phyloP scores from a whole-genome alignment of 1,140 invertebrate genomes.

The Pseudomyrmex sp. region DNA sequence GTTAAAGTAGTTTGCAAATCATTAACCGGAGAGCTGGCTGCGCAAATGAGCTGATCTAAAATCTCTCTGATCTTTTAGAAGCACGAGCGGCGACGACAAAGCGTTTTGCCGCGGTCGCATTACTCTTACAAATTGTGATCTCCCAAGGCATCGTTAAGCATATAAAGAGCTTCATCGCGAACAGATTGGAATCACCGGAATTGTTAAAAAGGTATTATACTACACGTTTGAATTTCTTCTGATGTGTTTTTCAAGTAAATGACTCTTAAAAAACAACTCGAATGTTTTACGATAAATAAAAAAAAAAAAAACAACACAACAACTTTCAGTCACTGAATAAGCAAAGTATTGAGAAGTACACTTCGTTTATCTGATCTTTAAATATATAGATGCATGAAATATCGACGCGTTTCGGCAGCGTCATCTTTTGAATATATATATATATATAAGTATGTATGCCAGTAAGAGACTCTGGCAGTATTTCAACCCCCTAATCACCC shows the following conservation, averaged over 20 bases:
- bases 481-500: conserved; percentile 45
- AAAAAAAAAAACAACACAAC: too few relatives aligned
- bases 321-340: not conserved
- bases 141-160: not conserved
- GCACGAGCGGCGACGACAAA: conserved; percentile 2
- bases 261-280: conserved; percentile 4
- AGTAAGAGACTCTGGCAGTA: conserved; percentile 31
- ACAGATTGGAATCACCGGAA: conserved; percentile 34
- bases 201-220: not conserved
- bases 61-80: conserved; percentile 45
- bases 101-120: conserved; percentile 19
- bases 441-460: too few relatives aligned
- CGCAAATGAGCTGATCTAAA: conserved; percentile 50
- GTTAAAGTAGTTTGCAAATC: conserved; percentile 56
- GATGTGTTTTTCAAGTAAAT: not conserved
- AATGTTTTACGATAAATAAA: not conserved
- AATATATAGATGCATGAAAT: conserved; percentile 8
- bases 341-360: conserved; percentile 2
- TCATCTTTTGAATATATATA: not conserved
- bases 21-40: conserved; percentile 30
- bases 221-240: too few relatives aligned
- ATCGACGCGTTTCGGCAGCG: not conserved
- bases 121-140: conserved; percentile 52
- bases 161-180: conserved; percentile 1
- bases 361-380: not conserved